Evolutionary conservation across 2,797 vertebrate species (phyloP).

Genomic region (Threskiornis aethiopicus): DNA sequence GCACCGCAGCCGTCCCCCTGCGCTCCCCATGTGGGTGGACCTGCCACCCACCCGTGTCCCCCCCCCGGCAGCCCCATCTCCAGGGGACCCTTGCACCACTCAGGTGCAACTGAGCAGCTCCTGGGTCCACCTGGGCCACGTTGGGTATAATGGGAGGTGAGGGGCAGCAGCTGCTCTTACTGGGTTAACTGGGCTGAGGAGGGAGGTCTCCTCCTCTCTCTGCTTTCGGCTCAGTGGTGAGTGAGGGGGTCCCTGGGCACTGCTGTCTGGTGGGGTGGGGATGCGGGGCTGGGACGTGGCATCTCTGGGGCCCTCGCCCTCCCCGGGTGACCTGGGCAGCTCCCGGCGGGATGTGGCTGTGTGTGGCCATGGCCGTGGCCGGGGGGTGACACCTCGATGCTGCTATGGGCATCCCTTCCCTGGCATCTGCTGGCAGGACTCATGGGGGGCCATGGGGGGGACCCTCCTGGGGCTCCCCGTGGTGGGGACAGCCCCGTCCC

Average conservation of each 20-base stretch:
- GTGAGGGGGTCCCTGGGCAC: not conserved
- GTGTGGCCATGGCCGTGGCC: not conserved
- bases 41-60: fast-evolving
- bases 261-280: fast-evolving
- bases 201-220: fast-evolving
- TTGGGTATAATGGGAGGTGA: not conserved
- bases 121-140: fast-evolving
- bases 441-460: fast-evolving
- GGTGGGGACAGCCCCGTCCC: not conserved
- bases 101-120: not conserved
- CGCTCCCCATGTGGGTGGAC: not conserved
- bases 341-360: not conserved
- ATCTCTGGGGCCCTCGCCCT: not conserved
- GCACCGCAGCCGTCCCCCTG: fast-evolving
- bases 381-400: fast-evolving
- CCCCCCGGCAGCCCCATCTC: not conserved
- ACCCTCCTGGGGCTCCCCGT: fast-evolving
- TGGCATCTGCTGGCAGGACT: not conserved
- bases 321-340: not conserved
- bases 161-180: not conserved
- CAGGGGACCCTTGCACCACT: not conserved
- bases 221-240: not conserved
- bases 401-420: not conserved
- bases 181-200: not conserved
- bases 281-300: not conserved